phyloP scores from a whole-genome alignment of 2,888 invertebrate species.

The Papilio demoleus region DNA sequence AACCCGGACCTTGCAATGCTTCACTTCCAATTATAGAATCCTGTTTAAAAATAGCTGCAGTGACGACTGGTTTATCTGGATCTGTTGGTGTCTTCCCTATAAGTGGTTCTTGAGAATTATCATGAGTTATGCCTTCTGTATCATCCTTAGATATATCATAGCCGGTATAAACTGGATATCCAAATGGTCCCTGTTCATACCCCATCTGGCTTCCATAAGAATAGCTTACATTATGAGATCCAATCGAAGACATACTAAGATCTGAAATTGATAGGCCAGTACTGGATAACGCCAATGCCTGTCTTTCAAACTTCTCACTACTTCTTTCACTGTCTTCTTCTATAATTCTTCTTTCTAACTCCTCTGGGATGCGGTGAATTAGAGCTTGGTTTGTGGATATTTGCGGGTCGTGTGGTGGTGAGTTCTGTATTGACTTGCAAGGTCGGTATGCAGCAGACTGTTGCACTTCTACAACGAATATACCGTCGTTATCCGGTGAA shows the following conservation, averaged over 20 bases:
- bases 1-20: conserved; percentile 72
- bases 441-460: conserved; percentile 73
- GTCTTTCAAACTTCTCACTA: conserved; percentile 64
- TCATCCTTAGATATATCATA: conserved; percentile 78
- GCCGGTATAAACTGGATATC: conserved; percentile 86
- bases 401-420: conserved; percentile 70
- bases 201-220: conserved; percentile 91
- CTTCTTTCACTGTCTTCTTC: conserved; percentile 69
- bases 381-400: conserved; percentile 79
- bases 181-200: conserved; percentile 89
- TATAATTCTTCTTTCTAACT: conserved; percentile 61
- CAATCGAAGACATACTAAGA: conserved; percentile 88
- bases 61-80: conserved; percentile 86
- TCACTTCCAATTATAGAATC: conserved; percentile 81
- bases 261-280: conserved; percentile 93
- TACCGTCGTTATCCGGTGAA: conserved; percentile 88
- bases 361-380: conserved; percentile 75
- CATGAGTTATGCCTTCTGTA: conserved; percentile 66
- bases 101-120: conserved; percentile 78
- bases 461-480: conserved; percentile 88
- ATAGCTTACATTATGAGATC: conserved; percentile 89
- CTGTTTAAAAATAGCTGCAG: conserved; percentile 87
- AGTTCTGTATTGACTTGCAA: conserved; percentile 65
- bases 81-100: conserved; percentile 77
- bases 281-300: conserved; percentile 83